Conservation (phyloP, 2,113 vertebrate species). For the Leucoraja erinaceus region DNA sequence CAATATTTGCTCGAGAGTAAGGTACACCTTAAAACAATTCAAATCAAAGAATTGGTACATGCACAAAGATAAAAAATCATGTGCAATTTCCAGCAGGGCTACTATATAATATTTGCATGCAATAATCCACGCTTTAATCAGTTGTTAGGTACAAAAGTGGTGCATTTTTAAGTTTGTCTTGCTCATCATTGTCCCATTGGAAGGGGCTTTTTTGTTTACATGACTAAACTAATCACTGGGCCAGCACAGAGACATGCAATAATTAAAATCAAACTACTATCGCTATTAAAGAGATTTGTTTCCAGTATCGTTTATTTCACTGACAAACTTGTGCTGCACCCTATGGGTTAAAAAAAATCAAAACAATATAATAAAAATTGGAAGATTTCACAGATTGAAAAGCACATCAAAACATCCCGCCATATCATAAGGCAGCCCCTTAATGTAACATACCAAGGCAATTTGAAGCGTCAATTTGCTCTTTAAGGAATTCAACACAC, state of each 20-base stretch:
- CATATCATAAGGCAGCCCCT: background rate
- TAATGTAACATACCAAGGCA: slow-evolving; percentile 71
- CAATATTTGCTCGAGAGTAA: background rate
- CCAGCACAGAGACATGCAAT: background rate
- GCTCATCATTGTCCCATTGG: background rate
- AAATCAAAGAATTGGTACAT: background rate
- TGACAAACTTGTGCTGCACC: too few species aligned
- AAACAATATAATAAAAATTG: background rate
- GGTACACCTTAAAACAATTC: background rate
- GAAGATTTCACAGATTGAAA: background rate
- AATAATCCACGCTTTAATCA: background rate
- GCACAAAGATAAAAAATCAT: background rate
- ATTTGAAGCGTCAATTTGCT: slow-evolving; percentile 93
- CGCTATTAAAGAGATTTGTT: background rate
- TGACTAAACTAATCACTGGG: background rate
- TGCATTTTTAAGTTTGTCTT: background rate
- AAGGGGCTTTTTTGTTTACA: background rate
- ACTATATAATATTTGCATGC: background rate
- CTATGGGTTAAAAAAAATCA: background rate
- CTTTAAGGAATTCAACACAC: slow-evolving; percentile 95
- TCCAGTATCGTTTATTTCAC: background rate
- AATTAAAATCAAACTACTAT: background rate
- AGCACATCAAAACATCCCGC: background rate
- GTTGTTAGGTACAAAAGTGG: background rate
- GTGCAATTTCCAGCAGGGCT: background rate